Evolutionary conservation across 2,113 vertebrate genomes (phyloP).

Genomic region (Myotis brandtii): DNA sequence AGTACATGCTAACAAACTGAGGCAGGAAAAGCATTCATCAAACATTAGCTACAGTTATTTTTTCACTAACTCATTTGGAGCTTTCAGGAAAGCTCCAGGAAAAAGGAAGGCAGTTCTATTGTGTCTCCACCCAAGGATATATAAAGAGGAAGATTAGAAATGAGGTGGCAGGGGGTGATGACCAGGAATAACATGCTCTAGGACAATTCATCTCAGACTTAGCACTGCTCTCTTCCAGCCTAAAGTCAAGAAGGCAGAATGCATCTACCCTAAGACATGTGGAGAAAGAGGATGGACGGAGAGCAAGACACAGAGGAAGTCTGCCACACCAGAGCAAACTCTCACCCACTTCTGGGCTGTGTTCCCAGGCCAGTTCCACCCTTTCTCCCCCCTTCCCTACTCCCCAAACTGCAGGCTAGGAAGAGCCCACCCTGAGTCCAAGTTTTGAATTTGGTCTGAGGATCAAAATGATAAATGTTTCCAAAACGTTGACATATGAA

Average conservation of each 20-base stretch:
- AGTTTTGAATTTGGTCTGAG: slow-evolving; percentile 59
- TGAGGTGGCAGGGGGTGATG: background rate
- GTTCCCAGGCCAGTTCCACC: background rate
- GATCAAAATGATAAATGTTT: slow-evolving; percentile 71
- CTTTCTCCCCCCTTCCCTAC: background rate
- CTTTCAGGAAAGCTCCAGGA: background rate
- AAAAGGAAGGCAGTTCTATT: background rate
- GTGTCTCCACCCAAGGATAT: background rate
- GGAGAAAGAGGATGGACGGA: background rate
- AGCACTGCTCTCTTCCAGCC: background rate
- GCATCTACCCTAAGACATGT: background rate
- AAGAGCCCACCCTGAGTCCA: slow-evolving; percentile 64
- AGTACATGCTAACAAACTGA: background rate
- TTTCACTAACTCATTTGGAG: slow-evolving; percentile 8
- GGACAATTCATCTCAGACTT: background rate
- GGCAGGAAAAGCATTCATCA: background rate
- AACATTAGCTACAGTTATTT: slow-evolving; percentile 4
- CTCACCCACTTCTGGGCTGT: slow-evolving; percentile 40
- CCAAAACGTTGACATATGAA: slow-evolving; percentile 80
- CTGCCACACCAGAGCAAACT: background rate
- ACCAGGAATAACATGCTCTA: background rate
- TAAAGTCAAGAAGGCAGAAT: background rate
- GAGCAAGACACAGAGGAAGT: background rate
- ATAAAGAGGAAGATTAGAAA: background rate
- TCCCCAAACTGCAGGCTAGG: background rate